A percentile compares a stretch with the other conserved stretches of the same genome.
These are phyloP conservation scores for Zaprionus davidi DNA, from an alignment of 1,140 invertebrate species.

Conservation along the genomic window DNA sequence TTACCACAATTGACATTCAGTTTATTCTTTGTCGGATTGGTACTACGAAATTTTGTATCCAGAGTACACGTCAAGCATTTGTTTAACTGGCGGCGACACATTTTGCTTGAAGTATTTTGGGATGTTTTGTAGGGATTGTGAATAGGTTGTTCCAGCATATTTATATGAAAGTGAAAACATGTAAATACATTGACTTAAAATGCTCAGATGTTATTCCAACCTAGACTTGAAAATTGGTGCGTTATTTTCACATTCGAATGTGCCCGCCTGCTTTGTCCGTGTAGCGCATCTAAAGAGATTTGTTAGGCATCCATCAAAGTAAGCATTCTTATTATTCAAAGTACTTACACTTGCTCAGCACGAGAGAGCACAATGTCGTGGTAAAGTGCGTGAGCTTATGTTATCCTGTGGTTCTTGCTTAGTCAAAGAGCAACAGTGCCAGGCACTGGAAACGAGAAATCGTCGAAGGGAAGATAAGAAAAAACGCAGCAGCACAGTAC, in stretches of 20 bases:
- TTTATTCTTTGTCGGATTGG: background rate
- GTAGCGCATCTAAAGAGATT: slow-evolving; percentile 58
- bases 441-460: slow-evolving; percentile 25
- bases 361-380: slow-evolving; percentile 40
- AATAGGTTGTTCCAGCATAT: background rate
- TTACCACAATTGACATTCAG: background rate
- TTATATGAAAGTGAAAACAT: background rate
- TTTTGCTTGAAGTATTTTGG: slow-evolving; percentile 36
- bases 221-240: background rate
- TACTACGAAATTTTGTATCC: background rate
- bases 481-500: slow-evolving; percentile 43
- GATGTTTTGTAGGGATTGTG: slow-evolving; percentile 1
- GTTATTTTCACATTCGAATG: background rate
- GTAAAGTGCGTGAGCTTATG: slow-evolving; percentile 64
- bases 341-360: slow-evolving; percentile 59
- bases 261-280: slow-evolving; percentile 3
- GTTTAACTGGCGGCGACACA: slow-evolving; percentile 33
- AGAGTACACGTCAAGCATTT: background rate
- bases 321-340: slow-evolving; percentile 82
- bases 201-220: background rate
- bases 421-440: slow-evolving; percentile 63
- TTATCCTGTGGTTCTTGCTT: slow-evolving; percentile 33
- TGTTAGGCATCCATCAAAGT: slow-evolving; percentile 78
- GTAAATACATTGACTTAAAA: background rate
- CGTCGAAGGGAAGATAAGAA: slow-evolving; percentile 48